These are phyloP conservation scores for Calephelis virginiensis DNA, from an alignment of 1,140 invertebrate genomes.

Conservation along the genomic window DNA sequence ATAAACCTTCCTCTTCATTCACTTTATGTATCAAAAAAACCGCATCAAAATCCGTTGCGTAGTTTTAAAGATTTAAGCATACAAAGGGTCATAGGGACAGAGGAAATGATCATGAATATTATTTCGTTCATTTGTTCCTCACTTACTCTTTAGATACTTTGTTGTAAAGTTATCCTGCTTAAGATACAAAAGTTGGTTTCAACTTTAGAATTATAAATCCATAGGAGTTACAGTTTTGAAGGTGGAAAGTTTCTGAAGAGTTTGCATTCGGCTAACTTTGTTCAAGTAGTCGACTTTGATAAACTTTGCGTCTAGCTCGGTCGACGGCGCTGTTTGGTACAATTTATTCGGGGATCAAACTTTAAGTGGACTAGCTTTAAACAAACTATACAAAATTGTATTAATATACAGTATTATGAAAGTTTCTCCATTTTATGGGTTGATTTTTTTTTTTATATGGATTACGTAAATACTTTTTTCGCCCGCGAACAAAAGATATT, in stretches of 20 bases:
- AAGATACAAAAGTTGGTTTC: constrained; percentile 49
- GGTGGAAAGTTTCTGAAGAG: constrained; percentile 47
- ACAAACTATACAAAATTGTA: constrained; percentile 23
- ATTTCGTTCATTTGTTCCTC: neutral
- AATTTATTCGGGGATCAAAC: constrained; percentile 35
- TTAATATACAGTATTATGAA: constrained; percentile 7
- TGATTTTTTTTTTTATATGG: neutral
- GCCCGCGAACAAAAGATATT: too few species aligned
- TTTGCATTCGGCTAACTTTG: constrained; percentile 49
- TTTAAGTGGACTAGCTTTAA: constrained; percentile 15
- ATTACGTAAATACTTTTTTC: too few species aligned
- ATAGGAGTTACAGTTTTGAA: constrained; percentile 58
- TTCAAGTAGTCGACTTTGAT: constrained; percentile 39
- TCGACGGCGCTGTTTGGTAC: constrained; percentile 39
- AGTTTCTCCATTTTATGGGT: neutral
- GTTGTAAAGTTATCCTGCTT: constrained; percentile 39
- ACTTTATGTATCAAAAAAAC: too few species aligned
- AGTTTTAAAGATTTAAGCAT: too few species aligned
- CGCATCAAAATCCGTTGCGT: too few species aligned
- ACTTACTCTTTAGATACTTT: neutral
- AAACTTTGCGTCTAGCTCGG: constrained; percentile 37
- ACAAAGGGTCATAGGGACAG: too few species aligned
- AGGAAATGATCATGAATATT: too few species aligned
- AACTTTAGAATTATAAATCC: constrained; percentile 60
- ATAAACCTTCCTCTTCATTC: too few species aligned